Percentiles rank a stretch among this genome's conserved stretches.
Evolutionary conservation across 1,140 invertebrate species (phyloP).

Genomic region (Chironomus tepperi): DNA sequence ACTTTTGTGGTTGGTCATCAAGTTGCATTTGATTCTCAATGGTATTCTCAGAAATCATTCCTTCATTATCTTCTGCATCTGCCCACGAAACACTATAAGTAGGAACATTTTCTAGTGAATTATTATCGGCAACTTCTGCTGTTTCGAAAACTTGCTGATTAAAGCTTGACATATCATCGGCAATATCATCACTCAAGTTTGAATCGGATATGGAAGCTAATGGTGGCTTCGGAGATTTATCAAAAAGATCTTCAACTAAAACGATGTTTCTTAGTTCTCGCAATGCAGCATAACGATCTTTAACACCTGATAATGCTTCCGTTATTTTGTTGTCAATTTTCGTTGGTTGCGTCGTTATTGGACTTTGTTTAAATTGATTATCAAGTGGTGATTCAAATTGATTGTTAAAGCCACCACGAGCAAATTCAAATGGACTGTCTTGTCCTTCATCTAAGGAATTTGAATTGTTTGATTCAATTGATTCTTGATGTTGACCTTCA

Average conservation of each 20-base stretch:
- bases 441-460: not conserved
- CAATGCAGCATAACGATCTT: constrained; percentile 60
- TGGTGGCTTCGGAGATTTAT: constrained; percentile 38
- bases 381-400: constrained; percentile 24
- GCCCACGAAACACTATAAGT: constrained; percentile 26
- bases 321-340: constrained; percentile 42
- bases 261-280: constrained; percentile 50
- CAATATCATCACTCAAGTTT: constrained; percentile 39
- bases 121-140: constrained; percentile 31
- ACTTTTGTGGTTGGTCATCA: constrained; percentile 28
- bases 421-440: not conserved
- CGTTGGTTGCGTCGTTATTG: constrained; percentile 29
- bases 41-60: constrained; percentile 33
- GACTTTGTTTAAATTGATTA: constrained; percentile 30
- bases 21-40: constrained; percentile 27
- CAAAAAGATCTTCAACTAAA: constrained; percentile 47
- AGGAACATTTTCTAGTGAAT: constrained; percentile 35
- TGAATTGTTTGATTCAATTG: constrained; percentile 27
- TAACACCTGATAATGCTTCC: constrained; percentile 40
- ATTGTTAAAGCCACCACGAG: not conserved
- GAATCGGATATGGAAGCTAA: constrained; percentile 2
- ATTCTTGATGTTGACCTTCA: constrained; percentile 31
- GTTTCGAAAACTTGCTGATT: constrained; percentile 44
- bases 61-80: constrained; percentile 10
- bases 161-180: constrained; percentile 43